phyloP scores from a whole-genome alignment of 2,888 invertebrate genomes.

The Andrena praecox region DNA sequence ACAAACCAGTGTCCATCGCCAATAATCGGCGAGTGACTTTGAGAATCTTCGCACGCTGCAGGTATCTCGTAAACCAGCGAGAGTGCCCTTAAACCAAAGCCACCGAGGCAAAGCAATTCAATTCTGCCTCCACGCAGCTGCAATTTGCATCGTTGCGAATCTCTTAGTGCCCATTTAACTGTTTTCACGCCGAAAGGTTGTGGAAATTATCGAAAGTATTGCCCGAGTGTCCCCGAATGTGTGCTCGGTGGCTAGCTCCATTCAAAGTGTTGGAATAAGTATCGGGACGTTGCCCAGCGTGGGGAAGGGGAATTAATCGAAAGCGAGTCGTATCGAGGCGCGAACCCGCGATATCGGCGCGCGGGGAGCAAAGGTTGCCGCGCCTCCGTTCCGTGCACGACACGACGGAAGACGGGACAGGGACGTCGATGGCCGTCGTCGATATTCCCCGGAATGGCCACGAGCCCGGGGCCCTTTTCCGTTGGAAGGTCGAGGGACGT shows the following conservation, averaged over 20 bases:
- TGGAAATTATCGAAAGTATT: no score
- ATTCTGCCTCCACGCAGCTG: no score
- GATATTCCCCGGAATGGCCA: conserved; percentile 45
- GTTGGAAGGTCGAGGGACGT: conserved; percentile 55
- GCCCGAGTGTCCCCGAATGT: no score
- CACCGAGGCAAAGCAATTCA: no score
- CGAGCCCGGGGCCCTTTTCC: conserved; percentile 45
- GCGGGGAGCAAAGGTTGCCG: conserved; percentile 30
- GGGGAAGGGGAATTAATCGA: background rate
- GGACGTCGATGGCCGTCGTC: conserved; percentile 43
- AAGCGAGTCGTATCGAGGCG: background rate
- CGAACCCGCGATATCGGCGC: background rate
- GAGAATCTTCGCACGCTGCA: background rate
- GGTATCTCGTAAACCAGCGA: conserved; percentile 4
- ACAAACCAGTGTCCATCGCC: background rate
- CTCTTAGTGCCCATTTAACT: background rate
- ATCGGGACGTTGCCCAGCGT: no score
- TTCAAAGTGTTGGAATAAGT: no score
- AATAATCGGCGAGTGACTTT: background rate
- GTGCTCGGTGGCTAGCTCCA: no score
- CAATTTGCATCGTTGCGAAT: background rate
- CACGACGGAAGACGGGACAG: conserved; percentile 31
- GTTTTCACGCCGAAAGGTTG: no score
- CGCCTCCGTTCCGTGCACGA: conserved; percentile 20
- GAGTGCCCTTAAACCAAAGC: no score